Conservation (phyloP, 2,113 vertebrate genomes). For the Larimichthys crocea region DNA sequence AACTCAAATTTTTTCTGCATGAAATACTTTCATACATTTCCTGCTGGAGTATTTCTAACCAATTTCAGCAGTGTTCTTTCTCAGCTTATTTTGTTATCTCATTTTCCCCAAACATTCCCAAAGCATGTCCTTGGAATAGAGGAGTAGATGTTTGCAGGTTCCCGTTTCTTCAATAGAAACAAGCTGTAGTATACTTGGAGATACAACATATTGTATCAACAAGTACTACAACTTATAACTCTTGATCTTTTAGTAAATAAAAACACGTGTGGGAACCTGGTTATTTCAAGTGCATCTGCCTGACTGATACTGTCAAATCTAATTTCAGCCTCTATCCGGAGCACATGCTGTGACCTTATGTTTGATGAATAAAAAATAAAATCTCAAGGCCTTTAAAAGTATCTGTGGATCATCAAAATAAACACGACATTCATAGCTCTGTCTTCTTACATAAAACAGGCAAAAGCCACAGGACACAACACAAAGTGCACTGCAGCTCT, state of each 20-base stretch:
- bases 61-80: slow-evolving; percentile 2
- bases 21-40: slow-evolving; percentile 34
- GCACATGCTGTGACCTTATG: background rate
- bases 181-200: background rate
- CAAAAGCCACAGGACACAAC: slow-evolving; percentile 21
- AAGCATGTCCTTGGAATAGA: slow-evolving; percentile 40
- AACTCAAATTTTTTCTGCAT: slow-evolving; percentile 19
- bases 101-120: slow-evolving; percentile 24
- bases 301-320: background rate
- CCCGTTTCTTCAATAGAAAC: background rate
- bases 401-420: slow-evolving; percentile 10
- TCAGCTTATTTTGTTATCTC: slow-evolving; percentile 39
- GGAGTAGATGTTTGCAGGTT: slow-evolving; percentile 28
- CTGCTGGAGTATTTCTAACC: slow-evolving; percentile 21
- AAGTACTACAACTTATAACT: background rate
- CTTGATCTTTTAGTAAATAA: background rate
- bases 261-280: background rate
- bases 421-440: slow-evolving; percentile 42
- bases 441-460: slow-evolving; percentile 15
- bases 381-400: background rate
- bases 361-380: background rate
- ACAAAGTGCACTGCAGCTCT: slow-evolving; percentile 44
- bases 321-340: background rate
- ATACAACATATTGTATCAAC: background rate
- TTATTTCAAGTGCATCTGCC: slow-evolving; percentile 20